These are phyloP conservation scores for Hycleus phaleratus DNA, from an alignment of 1,140 invertebrate genomes.

Conservation along the genomic window DNA sequence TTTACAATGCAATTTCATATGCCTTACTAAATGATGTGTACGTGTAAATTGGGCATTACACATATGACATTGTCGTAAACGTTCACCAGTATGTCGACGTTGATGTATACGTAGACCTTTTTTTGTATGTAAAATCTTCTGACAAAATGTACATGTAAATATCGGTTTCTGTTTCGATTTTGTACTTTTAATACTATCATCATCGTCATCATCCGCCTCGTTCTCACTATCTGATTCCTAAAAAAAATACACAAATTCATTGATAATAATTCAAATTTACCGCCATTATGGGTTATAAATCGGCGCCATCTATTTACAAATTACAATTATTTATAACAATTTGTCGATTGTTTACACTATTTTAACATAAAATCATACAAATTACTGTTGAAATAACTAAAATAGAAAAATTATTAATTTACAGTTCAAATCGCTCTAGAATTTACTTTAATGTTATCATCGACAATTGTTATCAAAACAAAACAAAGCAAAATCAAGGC, in stretches of 20 bases:
- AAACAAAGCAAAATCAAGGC: background rate
- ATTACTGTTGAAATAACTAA: too few relatives aligned
- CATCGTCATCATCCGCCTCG: constrained; percentile 26
- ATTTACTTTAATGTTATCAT: too few relatives aligned
- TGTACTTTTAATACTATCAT: constrained; percentile 15
- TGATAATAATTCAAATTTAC: too few relatives aligned
- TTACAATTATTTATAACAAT: too few relatives aligned
- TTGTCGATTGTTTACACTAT: too few relatives aligned
- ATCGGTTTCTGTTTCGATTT: constrained; percentile 20
- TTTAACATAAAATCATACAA: too few relatives aligned
- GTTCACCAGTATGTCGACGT: constrained; percentile 37
- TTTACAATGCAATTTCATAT: constrained; percentile 30
- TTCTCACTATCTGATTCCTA: constrained; percentile 1
- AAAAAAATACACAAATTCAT: too few relatives aligned
- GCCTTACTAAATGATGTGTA: constrained; percentile 31
- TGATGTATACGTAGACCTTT: constrained; percentile 32
- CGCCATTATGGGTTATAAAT: too few relatives aligned
- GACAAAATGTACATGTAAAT: constrained; percentile 31
- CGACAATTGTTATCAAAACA: background rate
- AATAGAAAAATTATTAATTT: too few relatives aligned
- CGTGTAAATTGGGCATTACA: constrained; percentile 33
- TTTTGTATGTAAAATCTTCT: constrained; percentile 29
- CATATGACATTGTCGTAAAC: constrained; percentile 28
- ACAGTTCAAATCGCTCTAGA: too few relatives aligned
- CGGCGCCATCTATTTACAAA: too few relatives aligned